These are phyloP conservation scores for Hystrix brachyura DNA, from an alignment of 2,113 vertebrate genomes.

Conservation along the genomic window DNA sequence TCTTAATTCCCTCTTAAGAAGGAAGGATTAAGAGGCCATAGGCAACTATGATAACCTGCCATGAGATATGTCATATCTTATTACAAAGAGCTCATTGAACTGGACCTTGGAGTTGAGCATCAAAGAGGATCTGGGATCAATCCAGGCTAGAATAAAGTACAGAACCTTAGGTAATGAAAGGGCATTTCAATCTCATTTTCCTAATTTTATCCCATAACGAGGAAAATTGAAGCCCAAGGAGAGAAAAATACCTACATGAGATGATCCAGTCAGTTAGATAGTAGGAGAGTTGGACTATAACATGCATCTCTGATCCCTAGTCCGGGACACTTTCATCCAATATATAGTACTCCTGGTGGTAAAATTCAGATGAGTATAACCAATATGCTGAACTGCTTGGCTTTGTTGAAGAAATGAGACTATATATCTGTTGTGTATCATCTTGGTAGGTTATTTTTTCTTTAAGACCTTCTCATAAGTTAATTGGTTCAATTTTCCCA, in stretches of 20 bases:
- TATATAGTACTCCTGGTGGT: not conserved
- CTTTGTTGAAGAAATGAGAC: not conserved
- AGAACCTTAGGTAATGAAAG: not conserved
- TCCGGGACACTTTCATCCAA: not conserved
- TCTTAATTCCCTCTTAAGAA: slow-evolving; percentile 44
- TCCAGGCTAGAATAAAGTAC: not conserved
- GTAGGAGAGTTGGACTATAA: not conserved
- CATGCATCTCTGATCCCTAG: not conserved
- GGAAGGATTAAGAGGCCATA: not conserved
- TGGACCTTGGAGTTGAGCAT: not conserved
- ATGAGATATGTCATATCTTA: not conserved
- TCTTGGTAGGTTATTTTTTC: not conserved
- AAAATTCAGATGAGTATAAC: slow-evolving; percentile 38
- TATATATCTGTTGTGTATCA: not conserved
- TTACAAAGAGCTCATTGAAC: not conserved
- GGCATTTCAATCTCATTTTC: not conserved
- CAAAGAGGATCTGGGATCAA: not conserved
- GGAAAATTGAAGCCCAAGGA: not conserved
- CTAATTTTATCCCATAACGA: not conserved
- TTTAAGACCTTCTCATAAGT: not conserved
- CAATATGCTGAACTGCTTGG: not conserved
- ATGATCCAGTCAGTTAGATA: not conserved
- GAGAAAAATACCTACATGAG: not conserved
- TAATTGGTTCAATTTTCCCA: not conserved
- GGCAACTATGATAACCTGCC: not conserved